phyloP scores from a whole-genome alignment of 2,888 invertebrate species.

The Cinara cedri region DNA sequence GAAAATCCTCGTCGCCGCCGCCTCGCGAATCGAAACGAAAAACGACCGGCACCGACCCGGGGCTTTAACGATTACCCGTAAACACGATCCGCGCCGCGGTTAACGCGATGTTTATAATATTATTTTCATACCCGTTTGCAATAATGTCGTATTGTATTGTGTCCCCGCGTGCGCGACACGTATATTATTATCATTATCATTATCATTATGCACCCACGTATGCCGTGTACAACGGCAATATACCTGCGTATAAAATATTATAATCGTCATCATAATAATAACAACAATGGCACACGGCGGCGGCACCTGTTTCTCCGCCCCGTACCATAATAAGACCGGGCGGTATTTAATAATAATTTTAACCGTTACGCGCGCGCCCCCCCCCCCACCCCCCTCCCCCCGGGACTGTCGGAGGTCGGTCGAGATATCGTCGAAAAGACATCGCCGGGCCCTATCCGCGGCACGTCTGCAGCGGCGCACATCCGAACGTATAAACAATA shows the following conservation, averaged over 20 bases:
- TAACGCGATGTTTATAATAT: conserved; percentile 51
- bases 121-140: conserved; percentile 18
- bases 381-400: too few relatives aligned
- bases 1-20: conserved; percentile 30
- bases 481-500: too few relatives aligned
- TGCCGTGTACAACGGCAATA: not conserved
- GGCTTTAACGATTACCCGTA: conserved; percentile 54
- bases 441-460: not conserved
- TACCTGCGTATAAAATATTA: not conserved
- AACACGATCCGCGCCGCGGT: conserved; percentile 31
- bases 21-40: conserved; percentile 26
- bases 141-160: too few relatives aligned
- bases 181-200: too few relatives aligned
- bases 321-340: not conserved
- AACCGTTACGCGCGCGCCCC: conserved; percentile 53
- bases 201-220: too few relatives aligned
- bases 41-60: conserved; percentile 28
- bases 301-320: conserved; percentile 37
- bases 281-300: not conserved
- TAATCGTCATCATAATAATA: too few relatives aligned
- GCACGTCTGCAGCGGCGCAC: conserved; percentile 10
- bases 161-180: too few relatives aligned
- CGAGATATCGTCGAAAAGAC: conserved; percentile 22
- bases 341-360: conserved; percentile 22
- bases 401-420: too few relatives aligned